These are phyloP conservation scores for Anniella stebbinsi DNA, from an alignment of 2,797 vertebrate genomes.

Conservation along the genomic window DNA sequence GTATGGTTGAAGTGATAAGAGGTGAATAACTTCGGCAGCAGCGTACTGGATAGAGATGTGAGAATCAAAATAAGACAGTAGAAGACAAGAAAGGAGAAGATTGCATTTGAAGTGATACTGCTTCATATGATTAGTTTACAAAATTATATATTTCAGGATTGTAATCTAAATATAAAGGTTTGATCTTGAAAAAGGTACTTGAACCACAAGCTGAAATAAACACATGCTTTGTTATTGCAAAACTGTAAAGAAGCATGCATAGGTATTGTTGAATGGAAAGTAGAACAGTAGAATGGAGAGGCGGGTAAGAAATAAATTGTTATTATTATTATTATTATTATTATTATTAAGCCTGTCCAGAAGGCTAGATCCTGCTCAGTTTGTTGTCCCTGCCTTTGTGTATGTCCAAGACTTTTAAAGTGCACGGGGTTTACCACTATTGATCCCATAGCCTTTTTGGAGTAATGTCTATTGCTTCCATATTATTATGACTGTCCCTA, in stretches of 20 bases:
- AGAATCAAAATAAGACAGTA: background rate
- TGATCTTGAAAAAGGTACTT: background rate
- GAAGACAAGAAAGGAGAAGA: background rate
- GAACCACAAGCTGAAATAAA: background rate
- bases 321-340: too few relatives aligned
- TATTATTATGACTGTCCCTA: background rate
- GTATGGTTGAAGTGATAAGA: background rate
- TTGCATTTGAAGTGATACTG: background rate
- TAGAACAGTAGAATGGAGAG: too few relatives aligned
- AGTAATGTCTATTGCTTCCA: background rate
- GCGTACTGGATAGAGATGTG: background rate
- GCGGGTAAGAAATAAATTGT: too few relatives aligned
- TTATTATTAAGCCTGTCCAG: too few relatives aligned
- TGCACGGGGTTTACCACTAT: background rate
- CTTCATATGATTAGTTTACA: background rate
- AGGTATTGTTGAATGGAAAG: background rate
- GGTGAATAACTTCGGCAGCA: background rate
- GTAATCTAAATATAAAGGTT: background rate
- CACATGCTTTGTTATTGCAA: background rate
- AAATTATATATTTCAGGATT: background rate
- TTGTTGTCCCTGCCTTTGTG: background rate
- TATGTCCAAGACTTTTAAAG: too few relatives aligned
- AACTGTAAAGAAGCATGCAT: background rate
- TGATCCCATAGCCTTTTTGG: background rate
- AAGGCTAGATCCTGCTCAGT: background rate